These are phyloP conservation scores for Hippopotamus amphibius DNA, from an alignment of 2,113 vertebrate genomes.

Conservation along the genomic window DNA sequence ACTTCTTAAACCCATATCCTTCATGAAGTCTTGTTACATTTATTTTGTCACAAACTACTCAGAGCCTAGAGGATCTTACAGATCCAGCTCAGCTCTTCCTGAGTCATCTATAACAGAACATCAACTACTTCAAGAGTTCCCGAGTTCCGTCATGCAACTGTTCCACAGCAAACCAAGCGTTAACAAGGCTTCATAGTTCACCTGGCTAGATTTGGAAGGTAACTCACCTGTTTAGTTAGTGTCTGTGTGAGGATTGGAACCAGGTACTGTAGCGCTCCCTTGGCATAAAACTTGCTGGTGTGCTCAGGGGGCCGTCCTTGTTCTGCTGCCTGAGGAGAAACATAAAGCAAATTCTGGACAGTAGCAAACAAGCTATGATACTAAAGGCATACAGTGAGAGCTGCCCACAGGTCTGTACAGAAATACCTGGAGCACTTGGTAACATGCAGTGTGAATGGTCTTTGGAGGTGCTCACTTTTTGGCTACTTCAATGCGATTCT, in stretches of 20 bases:
- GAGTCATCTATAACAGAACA: conserved; percentile 17
- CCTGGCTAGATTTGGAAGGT: background rate
- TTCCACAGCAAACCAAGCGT: background rate
- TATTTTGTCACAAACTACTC: background rate
- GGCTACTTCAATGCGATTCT: conserved; percentile 20
- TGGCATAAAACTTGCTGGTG: conserved; percentile 99
- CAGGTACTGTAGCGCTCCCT: conserved; percentile 98
- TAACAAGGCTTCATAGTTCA: background rate
- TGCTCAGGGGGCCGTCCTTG: conserved; percentile 98
- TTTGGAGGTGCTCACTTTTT: background rate
- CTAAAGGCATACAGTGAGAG: background rate
- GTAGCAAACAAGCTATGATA: background rate
- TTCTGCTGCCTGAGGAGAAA: conserved; percentile 92
- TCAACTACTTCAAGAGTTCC: background rate
- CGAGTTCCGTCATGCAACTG: background rate
- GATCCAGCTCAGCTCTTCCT: background rate
- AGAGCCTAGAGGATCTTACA: background rate
- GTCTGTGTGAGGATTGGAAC: conserved; percentile 98
- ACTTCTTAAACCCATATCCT: background rate
- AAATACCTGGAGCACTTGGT: background rate
- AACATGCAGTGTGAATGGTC: background rate
- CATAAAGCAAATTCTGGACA: conserved; percentile 16
- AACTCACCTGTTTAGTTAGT: conserved; percentile 96
- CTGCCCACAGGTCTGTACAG: background rate
- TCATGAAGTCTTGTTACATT: background rate